These are phyloP conservation scores for Spodoptera exigua DNA, from an alignment of 2,888 invertebrate genomes.

Conservation along the genomic window DNA sequence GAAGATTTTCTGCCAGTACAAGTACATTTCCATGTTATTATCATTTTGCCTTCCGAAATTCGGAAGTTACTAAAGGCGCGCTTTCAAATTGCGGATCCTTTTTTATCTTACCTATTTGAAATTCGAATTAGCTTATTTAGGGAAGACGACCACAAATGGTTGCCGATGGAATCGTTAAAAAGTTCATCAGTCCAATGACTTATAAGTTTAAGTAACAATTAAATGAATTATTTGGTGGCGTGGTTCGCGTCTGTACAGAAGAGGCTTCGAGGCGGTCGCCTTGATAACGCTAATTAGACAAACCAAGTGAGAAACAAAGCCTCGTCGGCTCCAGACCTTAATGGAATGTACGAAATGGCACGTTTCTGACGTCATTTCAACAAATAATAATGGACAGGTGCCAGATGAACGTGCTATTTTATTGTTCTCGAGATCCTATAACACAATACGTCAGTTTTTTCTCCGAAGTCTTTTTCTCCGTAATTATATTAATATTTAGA, in stretches of 20 bases:
- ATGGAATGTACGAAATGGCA: conserved; percentile 66
- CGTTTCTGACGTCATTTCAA: conserved; percentile 53
- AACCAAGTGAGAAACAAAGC: conserved; percentile 70
- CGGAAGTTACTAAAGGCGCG: conserved; percentile 11
- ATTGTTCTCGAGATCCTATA: conserved; percentile 15
- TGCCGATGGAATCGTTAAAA: conserved; percentile 47
- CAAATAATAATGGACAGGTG: conserved; percentile 60
- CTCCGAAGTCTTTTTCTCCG: too few species aligned
- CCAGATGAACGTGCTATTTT: conserved; percentile 51
- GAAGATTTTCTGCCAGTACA: conserved; percentile 14
- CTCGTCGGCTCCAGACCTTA: conserved; percentile 51
- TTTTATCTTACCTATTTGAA: conserved; percentile 42
- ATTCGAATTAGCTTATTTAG: conserved; percentile 29
- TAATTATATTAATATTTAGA: too few species aligned
- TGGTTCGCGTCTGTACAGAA: conserved; percentile 56
- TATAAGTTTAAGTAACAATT: conserved; percentile 61
- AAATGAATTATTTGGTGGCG: conserved; percentile 66
- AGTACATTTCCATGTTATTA: conserved; percentile 26
- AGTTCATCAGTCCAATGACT: conserved; percentile 50
- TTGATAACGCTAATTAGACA: conserved; percentile 77
- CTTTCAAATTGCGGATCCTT: conserved; percentile 23
- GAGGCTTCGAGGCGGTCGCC: conserved; percentile 54
- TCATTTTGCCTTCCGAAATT: conserved; percentile 23
- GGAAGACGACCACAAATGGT: conserved; percentile 26
- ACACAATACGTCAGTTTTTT: background rate